Evolutionary conservation across 2,888 invertebrate genomes (phyloP).

Genomic region (Blastobasis adustella): DNA sequence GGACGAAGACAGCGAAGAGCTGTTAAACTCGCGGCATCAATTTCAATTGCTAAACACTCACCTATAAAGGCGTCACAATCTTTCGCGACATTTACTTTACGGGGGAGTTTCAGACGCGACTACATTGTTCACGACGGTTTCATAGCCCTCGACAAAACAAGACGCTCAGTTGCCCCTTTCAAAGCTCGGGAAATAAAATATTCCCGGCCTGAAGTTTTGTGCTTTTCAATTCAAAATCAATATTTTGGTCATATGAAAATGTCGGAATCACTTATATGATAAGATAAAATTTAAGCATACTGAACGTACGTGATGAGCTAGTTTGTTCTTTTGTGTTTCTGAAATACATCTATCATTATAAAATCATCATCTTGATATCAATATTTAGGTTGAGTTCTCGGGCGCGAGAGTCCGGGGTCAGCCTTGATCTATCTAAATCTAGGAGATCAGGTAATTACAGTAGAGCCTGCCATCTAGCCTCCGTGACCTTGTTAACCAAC

Average conservation of each 20-base stretch:
- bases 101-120: conserved; percentile 7
- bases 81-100: conserved; percentile 14
- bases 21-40: neutral
- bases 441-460: too few species aligned
- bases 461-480: too few species aligned
- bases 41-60: neutral
- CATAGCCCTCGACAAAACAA: neutral
- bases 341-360: too few species aligned
- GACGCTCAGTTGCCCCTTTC: neutral
- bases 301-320: too few species aligned
- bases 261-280: neutral
- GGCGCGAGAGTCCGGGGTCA: too few species aligned
- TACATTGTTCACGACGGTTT: conserved; percentile 9
- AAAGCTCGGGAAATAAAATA: neutral
- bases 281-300: too few species aligned
- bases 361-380: too few species aligned
- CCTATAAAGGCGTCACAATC: conserved; percentile 13
- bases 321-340: too few species aligned
- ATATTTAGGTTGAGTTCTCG: too few species aligned
- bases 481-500: too few species aligned
- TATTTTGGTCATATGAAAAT: neutral
- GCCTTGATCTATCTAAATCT: too few species aligned
- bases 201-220: neutral
- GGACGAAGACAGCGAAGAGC: too few species aligned
- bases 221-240: neutral